These are phyloP conservation scores for Monoplex corrugatus DNA, from an alignment of 2,888 invertebrate genomes.

Conservation along the genomic window DNA sequence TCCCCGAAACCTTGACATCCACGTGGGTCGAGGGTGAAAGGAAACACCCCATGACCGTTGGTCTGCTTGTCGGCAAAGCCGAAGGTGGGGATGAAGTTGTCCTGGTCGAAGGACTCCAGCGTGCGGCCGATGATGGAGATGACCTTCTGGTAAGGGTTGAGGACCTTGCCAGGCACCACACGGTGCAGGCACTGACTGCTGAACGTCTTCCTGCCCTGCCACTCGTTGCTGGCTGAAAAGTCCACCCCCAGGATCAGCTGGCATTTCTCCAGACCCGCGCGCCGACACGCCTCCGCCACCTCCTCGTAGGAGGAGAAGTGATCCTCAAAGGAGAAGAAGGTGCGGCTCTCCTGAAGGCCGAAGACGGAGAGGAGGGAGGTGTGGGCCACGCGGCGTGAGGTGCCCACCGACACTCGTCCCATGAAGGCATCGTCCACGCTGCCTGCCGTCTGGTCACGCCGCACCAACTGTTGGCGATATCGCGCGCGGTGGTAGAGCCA, in stretches of 20 bases:
- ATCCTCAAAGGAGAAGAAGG: slow-evolving; percentile 77
- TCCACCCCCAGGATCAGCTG: slow-evolving; percentile 84
- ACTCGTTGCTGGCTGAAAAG: slow-evolving; percentile 84
- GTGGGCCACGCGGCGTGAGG: slow-evolving; percentile 48
- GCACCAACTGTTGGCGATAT: slow-evolving; percentile 50
- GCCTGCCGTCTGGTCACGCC: not conserved
- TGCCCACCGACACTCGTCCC: slow-evolving; percentile 42
- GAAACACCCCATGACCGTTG: slow-evolving; percentile 75
- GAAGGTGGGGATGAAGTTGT: slow-evolving; percentile 77
- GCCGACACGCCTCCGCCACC: slow-evolving; percentile 78
- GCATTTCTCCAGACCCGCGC: slow-evolving; percentile 82
- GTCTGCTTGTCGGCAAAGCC: slow-evolving; percentile 80
- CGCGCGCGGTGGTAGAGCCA: slow-evolving; percentile 66
- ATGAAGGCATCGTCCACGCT: slow-evolving; percentile 17
- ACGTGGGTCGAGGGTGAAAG: slow-evolving; percentile 62
- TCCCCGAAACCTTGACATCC: slow-evolving; percentile 75
- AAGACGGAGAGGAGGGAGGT: slow-evolving; percentile 70
- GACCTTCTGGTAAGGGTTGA: slow-evolving; percentile 83
- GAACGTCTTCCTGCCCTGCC: slow-evolving; percentile 83
- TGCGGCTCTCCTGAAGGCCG: slow-evolving; percentile 57
- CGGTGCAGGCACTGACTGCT: slow-evolving; percentile 81
- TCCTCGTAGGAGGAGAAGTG: slow-evolving; percentile 80
- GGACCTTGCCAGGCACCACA: slow-evolving; percentile 75
- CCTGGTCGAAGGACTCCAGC: slow-evolving; percentile 77
- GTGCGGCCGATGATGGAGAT: slow-evolving; percentile 79